Conservation (phyloP, 2,888 invertebrate species). For the Drosophila barbarae region DNA sequence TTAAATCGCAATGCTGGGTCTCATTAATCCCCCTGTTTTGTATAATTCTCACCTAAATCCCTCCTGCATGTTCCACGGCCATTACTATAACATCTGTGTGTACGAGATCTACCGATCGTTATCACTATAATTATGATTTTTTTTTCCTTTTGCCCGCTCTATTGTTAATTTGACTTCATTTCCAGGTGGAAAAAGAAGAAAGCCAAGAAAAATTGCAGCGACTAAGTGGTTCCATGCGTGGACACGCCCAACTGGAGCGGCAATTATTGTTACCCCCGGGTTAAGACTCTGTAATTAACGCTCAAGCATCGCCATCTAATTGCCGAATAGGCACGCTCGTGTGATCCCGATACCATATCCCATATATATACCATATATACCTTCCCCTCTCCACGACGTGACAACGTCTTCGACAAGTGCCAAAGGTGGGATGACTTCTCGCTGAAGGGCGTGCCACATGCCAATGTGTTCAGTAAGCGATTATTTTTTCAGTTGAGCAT, state of each 20-base stretch:
- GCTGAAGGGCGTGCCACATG: conserved; percentile 27
- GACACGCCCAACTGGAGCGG: conserved; percentile 31
- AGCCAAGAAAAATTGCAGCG: conserved; percentile 13
- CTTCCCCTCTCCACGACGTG: conserved; percentile 5
- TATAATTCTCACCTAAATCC: conserved; percentile 24
- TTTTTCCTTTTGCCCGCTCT: conserved; percentile 14
- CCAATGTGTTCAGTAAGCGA: conserved; percentile 66
- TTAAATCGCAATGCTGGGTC: neutral
- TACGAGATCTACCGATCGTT: conserved; percentile 55
- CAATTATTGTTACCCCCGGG: conserved; percentile 37
- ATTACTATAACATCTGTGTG: conserved; percentile 13
- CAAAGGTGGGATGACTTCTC: conserved; percentile 48
- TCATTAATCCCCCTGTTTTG: conserved; percentile 5
- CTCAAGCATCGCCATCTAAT: conserved; percentile 52
- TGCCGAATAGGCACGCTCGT: conserved; percentile 63
- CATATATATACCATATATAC: neutral
- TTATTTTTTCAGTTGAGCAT: conserved; percentile 70
- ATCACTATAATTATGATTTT: conserved; percentile 57
- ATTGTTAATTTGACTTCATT: conserved; percentile 56
- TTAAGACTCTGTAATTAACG: conserved; percentile 41
- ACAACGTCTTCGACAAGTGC: conserved; percentile 51
- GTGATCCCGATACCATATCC: conserved; percentile 45
- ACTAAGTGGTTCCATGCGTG: conserved; percentile 35
- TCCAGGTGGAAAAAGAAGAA: conserved; percentile 25
- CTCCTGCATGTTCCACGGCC: conserved; percentile 20